Base-by-base conservation (phyloP, 2,888 invertebrate species). In the Microplitis deprimator region DNA sequence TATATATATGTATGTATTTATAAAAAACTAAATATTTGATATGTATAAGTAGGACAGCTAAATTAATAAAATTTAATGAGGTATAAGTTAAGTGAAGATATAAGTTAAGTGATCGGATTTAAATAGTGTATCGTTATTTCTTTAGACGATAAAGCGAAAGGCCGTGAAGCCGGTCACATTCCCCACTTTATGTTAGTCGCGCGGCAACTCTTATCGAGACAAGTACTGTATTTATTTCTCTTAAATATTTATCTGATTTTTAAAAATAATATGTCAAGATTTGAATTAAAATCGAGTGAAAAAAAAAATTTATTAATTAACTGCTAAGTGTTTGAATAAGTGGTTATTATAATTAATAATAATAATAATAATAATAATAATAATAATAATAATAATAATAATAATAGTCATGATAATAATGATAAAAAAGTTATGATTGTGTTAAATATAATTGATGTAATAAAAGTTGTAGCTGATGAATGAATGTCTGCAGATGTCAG, bases 401-500 rank as follows among this genome's bases (percentile, higher is more conserved):
- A 62, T 62, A 62, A 62, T 29, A 38, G n/a, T 68, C 50, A 41
- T 39, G 20, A 6, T 41, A 40, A n/a, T 40, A 0, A 39, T 68
- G 38, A 67, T 40, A 39, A 17, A 38, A 20, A 67, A 38, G 20
- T 29, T 20, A 20, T 16, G 20, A 67, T 20, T 5, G 40, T 40
- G 61, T 61, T 39, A 62, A 17, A 61, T 40, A 10, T 6, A 40
- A 61, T 10, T 39, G 29, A 29, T 3, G n/a, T 72, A 6, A 38
- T 72, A 61, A 73, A 50, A 38, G 39, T 41, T 74, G 41, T 60
- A 59, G 41, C 17, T 59, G 73, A 75, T 73, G 75, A 72, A 71
- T 77, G 68, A 78, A 67, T 73, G 73, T 29, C 75, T 76, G 73
- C 85, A 86, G 84, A 86, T 86, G 85, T 84, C 82, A 83, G 80